Evolutionary conservation across 2,888 invertebrate genomes (phyloP).

Genomic region (Eupithecia centaureata): DNA sequence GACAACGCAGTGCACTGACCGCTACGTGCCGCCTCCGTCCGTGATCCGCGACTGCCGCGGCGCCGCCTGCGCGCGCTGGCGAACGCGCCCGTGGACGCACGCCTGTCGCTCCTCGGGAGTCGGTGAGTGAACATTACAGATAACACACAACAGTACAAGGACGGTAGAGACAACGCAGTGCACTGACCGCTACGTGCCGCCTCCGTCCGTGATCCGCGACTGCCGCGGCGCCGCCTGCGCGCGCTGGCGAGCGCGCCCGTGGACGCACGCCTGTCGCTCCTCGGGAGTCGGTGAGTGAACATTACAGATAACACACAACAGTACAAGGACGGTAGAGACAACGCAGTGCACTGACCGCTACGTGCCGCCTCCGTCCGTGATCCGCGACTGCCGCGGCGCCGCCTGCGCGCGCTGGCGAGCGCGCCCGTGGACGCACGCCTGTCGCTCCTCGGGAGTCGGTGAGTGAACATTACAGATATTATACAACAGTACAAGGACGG

Average conservation of each 20-base stretch:
- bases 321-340: slow-evolving; percentile 81
- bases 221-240: slow-evolving; percentile 64
- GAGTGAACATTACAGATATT: too few species aligned
- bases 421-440: slow-evolving; percentile 62
- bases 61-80: slow-evolving; percentile 64
- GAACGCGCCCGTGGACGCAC: slow-evolving; percentile 59
- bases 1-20: slow-evolving; percentile 64
- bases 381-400: slow-evolving; percentile 60
- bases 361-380: slow-evolving; percentile 62
- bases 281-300: too few species aligned
- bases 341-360: slow-evolving; percentile 65
- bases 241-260: slow-evolving; percentile 59
- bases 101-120: slow-evolving; percentile 75
- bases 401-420: slow-evolving; percentile 66
- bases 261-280: slow-evolving; percentile 68
- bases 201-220: slow-evolving; percentile 65
- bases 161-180: slow-evolving; percentile 80
- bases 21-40: slow-evolving; percentile 61
- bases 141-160: slow-evolving; percentile 69
- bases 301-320: slow-evolving; percentile 60
- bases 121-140: too few species aligned
- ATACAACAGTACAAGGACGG: slow-evolving; percentile 81
- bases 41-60: slow-evolving; percentile 66
- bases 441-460: slow-evolving; percentile 75
- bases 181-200: slow-evolving; percentile 57